Evolutionary conservation across 2,113 vertebrate genomes (phyloP).

Genomic region (Osmerus eperlanus): DNA sequence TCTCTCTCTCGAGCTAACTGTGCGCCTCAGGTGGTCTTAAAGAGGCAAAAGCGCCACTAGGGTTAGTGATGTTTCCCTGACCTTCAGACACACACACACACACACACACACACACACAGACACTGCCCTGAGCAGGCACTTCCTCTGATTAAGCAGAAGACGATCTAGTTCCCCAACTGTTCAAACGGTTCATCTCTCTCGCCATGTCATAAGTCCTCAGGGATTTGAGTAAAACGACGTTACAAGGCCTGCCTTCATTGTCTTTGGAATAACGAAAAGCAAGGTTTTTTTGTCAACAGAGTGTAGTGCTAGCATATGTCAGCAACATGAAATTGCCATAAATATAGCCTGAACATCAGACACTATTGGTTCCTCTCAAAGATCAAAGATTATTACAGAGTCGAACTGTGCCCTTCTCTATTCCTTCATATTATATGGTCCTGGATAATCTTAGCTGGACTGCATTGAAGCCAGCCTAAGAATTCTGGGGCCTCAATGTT

Average conservation of each 20-base stretch:
- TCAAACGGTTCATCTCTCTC: not conserved
- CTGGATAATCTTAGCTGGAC: too few species aligned
- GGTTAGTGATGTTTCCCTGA: conserved; percentile 36
- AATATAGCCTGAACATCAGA: too few species aligned
- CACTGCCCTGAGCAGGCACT: not conserved
- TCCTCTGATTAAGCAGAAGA: not conserved
- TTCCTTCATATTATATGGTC: too few species aligned
- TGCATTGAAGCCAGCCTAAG: too few species aligned
- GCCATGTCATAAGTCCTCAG: not conserved
- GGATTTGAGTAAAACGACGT: not conserved
- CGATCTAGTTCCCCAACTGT: not conserved
- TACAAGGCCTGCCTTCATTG: too few species aligned
- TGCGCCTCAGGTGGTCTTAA: conserved; percentile 33
- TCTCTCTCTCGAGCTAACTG: conserved; percentile 34
- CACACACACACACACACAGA: conserved; percentile 5
- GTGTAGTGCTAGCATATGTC: too few species aligned
- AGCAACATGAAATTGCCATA: too few species aligned
- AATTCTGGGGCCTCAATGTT: not conserved
- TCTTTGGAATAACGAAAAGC: not conserved
- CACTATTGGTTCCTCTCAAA: too few species aligned
- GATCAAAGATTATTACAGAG: too few species aligned
- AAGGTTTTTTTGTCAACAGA: too few species aligned
- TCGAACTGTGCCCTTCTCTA: too few species aligned
- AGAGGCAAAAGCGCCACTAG: conserved; percentile 6
- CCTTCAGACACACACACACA: conserved; percentile 32